These are phyloP conservation scores for Drosophila neutralis DNA, from an alignment of 2,888 invertebrate genomes.

Conservation along the genomic window DNA sequence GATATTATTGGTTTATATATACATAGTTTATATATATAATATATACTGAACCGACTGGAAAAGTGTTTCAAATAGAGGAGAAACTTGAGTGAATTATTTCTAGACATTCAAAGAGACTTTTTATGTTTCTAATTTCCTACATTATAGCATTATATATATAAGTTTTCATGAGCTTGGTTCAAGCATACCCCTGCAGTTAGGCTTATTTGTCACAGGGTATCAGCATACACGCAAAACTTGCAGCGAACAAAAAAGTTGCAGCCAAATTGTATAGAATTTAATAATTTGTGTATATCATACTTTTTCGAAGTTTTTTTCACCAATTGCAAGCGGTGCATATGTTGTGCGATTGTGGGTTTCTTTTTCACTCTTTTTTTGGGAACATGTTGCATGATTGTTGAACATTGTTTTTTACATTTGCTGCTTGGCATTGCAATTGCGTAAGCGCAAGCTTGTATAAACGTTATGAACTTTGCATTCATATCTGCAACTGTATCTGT, in stretches of 20 bases:
- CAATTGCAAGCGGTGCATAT: constrained; percentile 41
- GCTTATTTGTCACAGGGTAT: constrained; percentile 13
- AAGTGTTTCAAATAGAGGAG: neutral
- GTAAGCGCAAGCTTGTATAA: constrained; percentile 29
- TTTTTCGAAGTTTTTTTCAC: neutral
- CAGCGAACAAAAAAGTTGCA: constrained; percentile 30
- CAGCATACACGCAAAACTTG: constrained; percentile 31
- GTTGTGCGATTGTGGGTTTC: constrained; percentile 30
- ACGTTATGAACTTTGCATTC: neutral
- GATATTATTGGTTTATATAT: neutral
- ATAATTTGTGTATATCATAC: constrained; percentile 44
- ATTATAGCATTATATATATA: too few species aligned
- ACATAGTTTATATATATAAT: neutral
- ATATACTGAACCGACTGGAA: neutral
- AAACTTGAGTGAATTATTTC: neutral
- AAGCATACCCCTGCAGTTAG: neutral
- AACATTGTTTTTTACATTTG: neutral
- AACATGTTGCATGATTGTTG: constrained; percentile 61
- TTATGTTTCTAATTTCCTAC: neutral
- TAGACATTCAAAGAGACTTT: neutral
- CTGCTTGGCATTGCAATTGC: constrained; percentile 56
- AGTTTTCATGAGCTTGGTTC: too few species aligned
- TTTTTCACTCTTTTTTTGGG: constrained; percentile 29
- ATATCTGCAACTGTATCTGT: constrained; percentile 14
- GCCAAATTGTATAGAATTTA: constrained; percentile 46